Evolutionary conservation across 2,113 vertebrate species (phyloP), one percentile per base, ranked within the genome.

Genomic region (Orthonyx spaldingii): DNA sequence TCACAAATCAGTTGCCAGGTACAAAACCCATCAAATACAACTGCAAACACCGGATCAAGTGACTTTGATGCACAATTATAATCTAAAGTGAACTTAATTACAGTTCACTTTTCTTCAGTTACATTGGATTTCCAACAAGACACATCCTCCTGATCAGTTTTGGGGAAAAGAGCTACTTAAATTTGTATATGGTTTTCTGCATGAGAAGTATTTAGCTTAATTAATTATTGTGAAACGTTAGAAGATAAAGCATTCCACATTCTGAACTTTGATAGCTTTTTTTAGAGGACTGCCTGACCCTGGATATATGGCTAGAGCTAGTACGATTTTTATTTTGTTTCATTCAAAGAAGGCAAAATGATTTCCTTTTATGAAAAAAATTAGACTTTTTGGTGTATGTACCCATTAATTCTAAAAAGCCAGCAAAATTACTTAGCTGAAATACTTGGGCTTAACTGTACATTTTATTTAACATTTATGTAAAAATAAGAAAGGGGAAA

Each of bases 321-420:
- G 8, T 16, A 55, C 3, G 41, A 18, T 9, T 55, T 49, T n/a
- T 21, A 20, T 61, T 78, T 76, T 33, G 18, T 33, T 33, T 5
- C 10, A 75, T 20, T 16, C 13, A 55, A 74, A 41, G 30, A 56
- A 32, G 33, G 21, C 2, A 13, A 92, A 74, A 39, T 41, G 0
- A 91, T 42, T 82, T 39, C 18, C 27, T 56, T 69, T 33, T 32
- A 41, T 21, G 5, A n/a, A 68, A 64, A 55, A 49, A 41, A 6
- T 0, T 0, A 44, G 6, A 20, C 2, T 7, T 63, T 50, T 10
- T 66, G 8, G 6, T 65, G 39, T 13, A 37, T 0, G 0, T 10
- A 42, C 7, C 19, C 3, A 61, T 55, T 21, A 10, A 28, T 41
- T 83, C 79, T 32, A 23, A 27, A 75, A 90, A 88, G 46, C 16